Percentiles rank a stretch among this genome's conserved stretches.
phyloP scores from a whole-genome alignment of 2,888 invertebrate species.

The Tholera decimalis region DNA sequence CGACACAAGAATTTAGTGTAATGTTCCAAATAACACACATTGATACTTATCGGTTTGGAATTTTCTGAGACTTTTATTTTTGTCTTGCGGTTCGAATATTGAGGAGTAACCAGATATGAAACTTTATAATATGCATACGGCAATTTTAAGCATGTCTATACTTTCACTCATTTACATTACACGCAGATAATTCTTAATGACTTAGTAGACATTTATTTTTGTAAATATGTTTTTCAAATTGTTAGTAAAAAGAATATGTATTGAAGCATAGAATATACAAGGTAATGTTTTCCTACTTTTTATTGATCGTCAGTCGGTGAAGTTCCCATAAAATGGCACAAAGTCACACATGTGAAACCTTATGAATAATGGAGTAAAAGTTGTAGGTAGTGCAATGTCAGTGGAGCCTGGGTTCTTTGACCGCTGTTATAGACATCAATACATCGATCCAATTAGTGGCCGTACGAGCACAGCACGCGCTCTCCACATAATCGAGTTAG shows the following conservation, averaged over 20 bases:
- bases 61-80: slow-evolving; percentile 15
- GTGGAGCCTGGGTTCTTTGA: slow-evolving; percentile 66
- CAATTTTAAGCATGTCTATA: not conserved
- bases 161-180: too few relatives aligned
- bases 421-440: slow-evolving; percentile 56
- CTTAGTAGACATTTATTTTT: too few relatives aligned
- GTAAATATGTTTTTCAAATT: too few relatives aligned
- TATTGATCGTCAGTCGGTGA: slow-evolving; percentile 6
- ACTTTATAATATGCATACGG: not conserved
- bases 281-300: not conserved
- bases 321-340: slow-evolving; percentile 12
- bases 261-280: not conserved
- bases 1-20: slow-evolving; percentile 56
- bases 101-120: not conserved
- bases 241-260: too few relatives aligned
- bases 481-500: slow-evolving; percentile 77
- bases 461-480: slow-evolving; percentile 59
- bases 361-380: slow-evolving; percentile 50
- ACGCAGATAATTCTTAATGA: not conserved
- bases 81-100: not conserved
- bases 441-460: slow-evolving; percentile 66
- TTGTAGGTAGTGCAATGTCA: slow-evolving; percentile 64
- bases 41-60: slow-evolving; percentile 14
- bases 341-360: slow-evolving; percentile 44
- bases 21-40: slow-evolving; percentile 42